Percentiles rank a stretch among this genome's conserved stretches.
Conservation (phyloP, 1,140 invertebrate species). For the Branchinecta lindahli region DNA sequence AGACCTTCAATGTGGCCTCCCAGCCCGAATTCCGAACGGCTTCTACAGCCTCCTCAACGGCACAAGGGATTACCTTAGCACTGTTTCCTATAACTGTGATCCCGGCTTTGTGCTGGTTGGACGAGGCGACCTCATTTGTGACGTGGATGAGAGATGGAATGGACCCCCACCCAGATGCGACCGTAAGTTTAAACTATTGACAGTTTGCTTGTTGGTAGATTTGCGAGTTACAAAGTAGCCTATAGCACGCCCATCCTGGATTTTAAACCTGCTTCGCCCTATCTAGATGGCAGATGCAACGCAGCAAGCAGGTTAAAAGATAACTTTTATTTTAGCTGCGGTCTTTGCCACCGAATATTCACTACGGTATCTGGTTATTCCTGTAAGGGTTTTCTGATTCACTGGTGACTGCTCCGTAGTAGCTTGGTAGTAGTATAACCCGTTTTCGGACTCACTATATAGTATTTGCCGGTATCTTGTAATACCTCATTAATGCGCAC, state of each 20-base stretch:
- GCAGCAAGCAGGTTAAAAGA: no score
- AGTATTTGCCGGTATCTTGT: no score
- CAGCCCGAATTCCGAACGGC: conserved; percentile 67
- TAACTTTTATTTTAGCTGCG: no score
- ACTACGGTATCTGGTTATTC: no score
- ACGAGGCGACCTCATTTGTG: conserved; percentile 63
- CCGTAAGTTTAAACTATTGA: conserved; percentile 36
- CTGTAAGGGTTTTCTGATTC: no score
- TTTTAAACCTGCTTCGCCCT: not conserved
- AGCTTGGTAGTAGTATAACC: no score
- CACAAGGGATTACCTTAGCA: conserved; percentile 63
- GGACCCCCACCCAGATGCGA: conserved; percentile 77
- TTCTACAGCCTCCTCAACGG: conserved; percentile 63
- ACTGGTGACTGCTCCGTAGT: no score
- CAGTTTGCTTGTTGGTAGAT: conserved; percentile 9
- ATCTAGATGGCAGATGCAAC: not conserved
- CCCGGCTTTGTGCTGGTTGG: conserved; percentile 68
- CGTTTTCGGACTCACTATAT: no score
- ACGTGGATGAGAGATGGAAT: conserved; percentile 84
- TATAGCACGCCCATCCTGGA: not conserved
- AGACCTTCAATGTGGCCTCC: conserved; percentile 78
- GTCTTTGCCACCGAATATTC: no score
- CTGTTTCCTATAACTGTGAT: conserved; percentile 66
- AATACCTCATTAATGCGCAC: no score
- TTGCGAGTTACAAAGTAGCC: no score